These are phyloP conservation scores for Adelges cooleyi DNA, from an alignment of 1,140 invertebrate species.

Conservation along the genomic window DNA sequence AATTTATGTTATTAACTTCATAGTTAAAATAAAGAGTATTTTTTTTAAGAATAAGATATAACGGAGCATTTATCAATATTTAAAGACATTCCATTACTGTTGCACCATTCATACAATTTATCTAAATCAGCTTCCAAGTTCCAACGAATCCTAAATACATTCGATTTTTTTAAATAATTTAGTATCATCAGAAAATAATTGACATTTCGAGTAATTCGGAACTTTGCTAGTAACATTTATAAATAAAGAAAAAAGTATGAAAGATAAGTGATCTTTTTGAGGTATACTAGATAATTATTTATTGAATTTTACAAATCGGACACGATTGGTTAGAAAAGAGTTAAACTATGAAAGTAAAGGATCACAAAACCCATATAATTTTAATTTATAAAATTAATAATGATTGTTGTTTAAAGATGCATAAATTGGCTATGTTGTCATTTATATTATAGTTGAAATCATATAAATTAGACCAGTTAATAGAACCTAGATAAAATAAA, in stretches of 20 bases:
- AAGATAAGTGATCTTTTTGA: constrained; percentile 34
- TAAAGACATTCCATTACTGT: not conserved
- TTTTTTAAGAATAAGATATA: not conserved
- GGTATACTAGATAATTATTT: constrained; percentile 31
- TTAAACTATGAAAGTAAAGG: not conserved
- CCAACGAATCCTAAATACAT: not conserved
- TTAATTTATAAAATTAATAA: not conserved
- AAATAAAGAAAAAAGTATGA: constrained; percentile 34
- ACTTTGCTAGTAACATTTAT: constrained; percentile 34
- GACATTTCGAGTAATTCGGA: constrained; percentile 23
- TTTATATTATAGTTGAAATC: too few species aligned
- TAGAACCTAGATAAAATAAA: too few species aligned
- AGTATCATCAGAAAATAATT: constrained; percentile 33
- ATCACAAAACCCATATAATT: not conserved
- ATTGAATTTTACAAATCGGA: not conserved
- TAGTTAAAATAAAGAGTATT: not conserved
- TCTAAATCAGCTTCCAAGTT: not conserved
- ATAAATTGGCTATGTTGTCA: too few species aligned
- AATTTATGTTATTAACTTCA: too few species aligned
- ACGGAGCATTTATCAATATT: not conserved
- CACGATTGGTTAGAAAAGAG: not conserved
- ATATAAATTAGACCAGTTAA: too few species aligned
- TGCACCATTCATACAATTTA: not conserved
- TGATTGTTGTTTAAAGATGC: not conserved
- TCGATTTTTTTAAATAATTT: not conserved